Conservation (phyloP, 2,888 invertebrate species). For the Nysson spinosus region DNA sequence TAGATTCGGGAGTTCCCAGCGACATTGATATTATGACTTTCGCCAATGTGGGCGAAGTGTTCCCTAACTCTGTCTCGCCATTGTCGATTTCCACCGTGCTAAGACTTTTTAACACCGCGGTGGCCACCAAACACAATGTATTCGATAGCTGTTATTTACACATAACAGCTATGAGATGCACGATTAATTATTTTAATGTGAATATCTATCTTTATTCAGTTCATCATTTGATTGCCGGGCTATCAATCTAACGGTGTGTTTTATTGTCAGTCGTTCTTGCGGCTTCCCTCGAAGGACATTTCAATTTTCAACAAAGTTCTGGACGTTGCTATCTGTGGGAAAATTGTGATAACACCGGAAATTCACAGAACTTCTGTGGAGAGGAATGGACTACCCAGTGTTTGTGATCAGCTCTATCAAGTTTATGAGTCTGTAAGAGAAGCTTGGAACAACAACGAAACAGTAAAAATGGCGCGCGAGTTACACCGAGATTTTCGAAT, state of each 20-base stretch:
- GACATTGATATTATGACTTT: constrained; percentile 84
- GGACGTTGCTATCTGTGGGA: constrained; percentile 83
- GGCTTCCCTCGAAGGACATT: constrained; percentile 76
- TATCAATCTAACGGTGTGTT: no score
- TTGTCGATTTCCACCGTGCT: constrained; percentile 77
- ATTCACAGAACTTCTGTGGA: constrained; percentile 78
- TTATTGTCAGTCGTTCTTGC: constrained; percentile 77
- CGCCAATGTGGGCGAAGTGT: constrained; percentile 87
- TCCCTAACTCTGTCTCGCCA: constrained; percentile 82
- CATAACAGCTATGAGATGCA: constrained; percentile 28
- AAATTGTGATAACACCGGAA: constrained; percentile 80
- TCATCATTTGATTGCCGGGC: no score
- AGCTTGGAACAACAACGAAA: constrained; percentile 68
- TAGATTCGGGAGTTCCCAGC: constrained; percentile 83
- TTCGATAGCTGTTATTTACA: not conserved
- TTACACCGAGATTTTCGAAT: constrained; percentile 72
- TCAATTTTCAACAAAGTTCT: constrained; percentile 78
- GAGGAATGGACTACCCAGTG: constrained; percentile 75
- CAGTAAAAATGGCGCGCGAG: constrained; percentile 71
- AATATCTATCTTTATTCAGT: no score
- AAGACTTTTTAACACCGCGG: constrained; percentile 62
- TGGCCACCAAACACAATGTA: not conserved
- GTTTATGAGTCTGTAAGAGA: constrained; percentile 65
- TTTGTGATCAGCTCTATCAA: no score
- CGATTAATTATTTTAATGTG: constrained; percentile 58